Percentiles rank a stretch among this genome's conserved stretches.
Conservation (phyloP, 2,888 invertebrate species). For the Clusia tigrina region DNA sequence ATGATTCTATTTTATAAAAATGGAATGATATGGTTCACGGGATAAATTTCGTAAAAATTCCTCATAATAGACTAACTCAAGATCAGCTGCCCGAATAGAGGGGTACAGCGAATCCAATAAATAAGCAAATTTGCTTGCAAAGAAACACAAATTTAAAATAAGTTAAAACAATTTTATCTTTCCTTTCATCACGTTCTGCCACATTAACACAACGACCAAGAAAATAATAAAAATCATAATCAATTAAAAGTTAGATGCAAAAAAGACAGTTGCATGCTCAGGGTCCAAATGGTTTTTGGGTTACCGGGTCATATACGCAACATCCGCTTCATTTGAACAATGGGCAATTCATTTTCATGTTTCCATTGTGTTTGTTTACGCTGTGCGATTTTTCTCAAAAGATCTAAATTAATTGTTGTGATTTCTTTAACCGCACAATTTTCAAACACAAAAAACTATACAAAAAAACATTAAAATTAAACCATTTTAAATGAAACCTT, state of each 20-base stretch:
- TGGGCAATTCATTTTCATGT: not conserved
- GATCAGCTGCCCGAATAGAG: too few relatives aligned
- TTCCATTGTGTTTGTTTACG: not conserved
- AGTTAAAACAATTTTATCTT: not conserved
- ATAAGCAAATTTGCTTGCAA: too few relatives aligned
- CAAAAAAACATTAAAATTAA: too few relatives aligned
- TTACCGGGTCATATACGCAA: not conserved
- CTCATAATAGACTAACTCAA: too few relatives aligned
- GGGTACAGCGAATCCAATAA: too few relatives aligned
- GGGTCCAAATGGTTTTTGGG: not conserved
- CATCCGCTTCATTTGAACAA: not conserved
- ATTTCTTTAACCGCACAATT: too few relatives aligned
- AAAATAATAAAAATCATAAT: too few relatives aligned
- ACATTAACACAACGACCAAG: not conserved
- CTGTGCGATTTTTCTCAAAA: not conserved
- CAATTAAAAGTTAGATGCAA: not conserved
- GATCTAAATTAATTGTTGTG: not conserved
- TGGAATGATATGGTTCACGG: too few relatives aligned
- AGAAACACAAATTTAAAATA: not conserved
- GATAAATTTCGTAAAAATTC: too few relatives aligned
- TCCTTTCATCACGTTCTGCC: not conserved
- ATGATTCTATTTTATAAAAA: too few relatives aligned
- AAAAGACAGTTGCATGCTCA: not conserved
- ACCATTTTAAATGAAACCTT: too few relatives aligned
- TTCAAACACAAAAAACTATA: too few relatives aligned